A percentile compares a stretch with the other conserved stretches of the same genome.
Conservation (phyloP, 2,797 vertebrate genomes). For the Sebastes hubbsi region DNA sequence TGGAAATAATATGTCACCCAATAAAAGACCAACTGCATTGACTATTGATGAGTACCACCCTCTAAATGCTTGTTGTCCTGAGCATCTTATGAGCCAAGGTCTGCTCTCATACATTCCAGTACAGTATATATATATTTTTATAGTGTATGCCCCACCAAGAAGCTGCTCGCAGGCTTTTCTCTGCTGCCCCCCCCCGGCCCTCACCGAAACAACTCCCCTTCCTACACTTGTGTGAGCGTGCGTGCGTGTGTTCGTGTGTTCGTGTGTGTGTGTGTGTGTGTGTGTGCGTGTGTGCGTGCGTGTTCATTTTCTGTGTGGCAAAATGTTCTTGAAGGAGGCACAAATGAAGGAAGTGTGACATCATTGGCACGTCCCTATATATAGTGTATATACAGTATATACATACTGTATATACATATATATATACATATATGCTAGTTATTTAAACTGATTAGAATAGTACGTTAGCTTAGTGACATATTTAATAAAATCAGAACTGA, state of each 20-base stretch:
- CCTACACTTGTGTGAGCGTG: conserved; percentile 3
- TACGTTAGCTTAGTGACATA: conserved; percentile 78
- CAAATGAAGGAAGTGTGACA: conserved; percentile 67
- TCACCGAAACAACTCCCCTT: conserved; percentile 33
- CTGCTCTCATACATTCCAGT: conserved; percentile 71
- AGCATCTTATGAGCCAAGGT: conserved; percentile 38
- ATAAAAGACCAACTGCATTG: neutral
- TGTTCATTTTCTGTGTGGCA: conserved; percentile 38
- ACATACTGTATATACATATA: neutral
- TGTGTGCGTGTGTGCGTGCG: neutral
- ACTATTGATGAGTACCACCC: neutral
- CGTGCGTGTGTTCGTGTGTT: neutral
- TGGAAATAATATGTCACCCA: neutral
- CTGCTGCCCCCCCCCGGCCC: conserved; percentile 26
- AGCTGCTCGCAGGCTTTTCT: conserved; percentile 56
- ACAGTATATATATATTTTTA: conserved; percentile 70
- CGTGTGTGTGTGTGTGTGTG: neutral
- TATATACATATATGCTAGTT: conserved; percentile 68
- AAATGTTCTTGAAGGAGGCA: conserved; percentile 64
- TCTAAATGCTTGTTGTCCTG: conserved; percentile 7
- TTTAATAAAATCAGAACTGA: conserved; percentile 75
- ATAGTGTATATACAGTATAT: too few relatives aligned
- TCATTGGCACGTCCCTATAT: conserved; percentile 65
- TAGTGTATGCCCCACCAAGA: conserved; percentile 54
- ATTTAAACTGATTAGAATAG: conserved; percentile 84